Conservation (phyloP, 1,140 invertebrate species). For the Melitaea cinxia region DNA sequence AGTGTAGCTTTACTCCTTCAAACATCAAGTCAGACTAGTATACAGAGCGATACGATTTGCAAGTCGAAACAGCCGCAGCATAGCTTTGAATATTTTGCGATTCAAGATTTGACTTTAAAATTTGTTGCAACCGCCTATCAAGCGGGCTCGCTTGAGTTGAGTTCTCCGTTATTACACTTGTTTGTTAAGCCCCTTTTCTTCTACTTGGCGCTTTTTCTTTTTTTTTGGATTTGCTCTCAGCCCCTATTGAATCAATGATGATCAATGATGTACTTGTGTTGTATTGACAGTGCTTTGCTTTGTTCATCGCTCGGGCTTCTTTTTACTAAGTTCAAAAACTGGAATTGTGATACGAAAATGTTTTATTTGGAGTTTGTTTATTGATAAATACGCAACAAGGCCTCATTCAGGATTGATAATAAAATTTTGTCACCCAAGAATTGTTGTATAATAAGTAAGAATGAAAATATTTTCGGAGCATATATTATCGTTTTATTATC, state of each 20-base stretch:
- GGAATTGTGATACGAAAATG: too few relatives aligned
- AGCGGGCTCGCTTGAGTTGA: constrained; percentile 39
- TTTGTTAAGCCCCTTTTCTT: constrained; percentile 27
- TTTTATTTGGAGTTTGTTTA: too few relatives aligned
- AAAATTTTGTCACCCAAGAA: too few relatives aligned
- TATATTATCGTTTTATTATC: too few relatives aligned
- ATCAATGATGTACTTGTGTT: not conserved
- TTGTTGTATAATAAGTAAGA: too few relatives aligned
- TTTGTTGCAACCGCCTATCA: constrained; percentile 67
- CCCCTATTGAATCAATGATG: not conserved
- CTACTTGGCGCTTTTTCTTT: constrained; percentile 21
- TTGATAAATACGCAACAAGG: too few relatives aligned
- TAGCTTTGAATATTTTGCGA: constrained; percentile 72
- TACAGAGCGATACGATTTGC: constrained; percentile 55
- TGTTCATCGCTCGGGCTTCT: not conserved
- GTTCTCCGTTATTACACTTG: constrained; percentile 48
- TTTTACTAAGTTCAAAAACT: too few relatives aligned
- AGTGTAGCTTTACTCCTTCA: not conserved
- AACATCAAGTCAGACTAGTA: constrained; percentile 31
- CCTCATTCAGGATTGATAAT: too few relatives aligned
- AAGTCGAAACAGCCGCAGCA: constrained; percentile 60
- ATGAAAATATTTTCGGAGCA: too few relatives aligned
- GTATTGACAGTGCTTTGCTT: not conserved
- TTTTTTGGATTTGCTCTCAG: not conserved
- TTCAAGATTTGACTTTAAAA: constrained; percentile 73